phyloP scores from a whole-genome alignment of 2,113 vertebrate genomes.

The Ceuthmochares aereus region DNA sequence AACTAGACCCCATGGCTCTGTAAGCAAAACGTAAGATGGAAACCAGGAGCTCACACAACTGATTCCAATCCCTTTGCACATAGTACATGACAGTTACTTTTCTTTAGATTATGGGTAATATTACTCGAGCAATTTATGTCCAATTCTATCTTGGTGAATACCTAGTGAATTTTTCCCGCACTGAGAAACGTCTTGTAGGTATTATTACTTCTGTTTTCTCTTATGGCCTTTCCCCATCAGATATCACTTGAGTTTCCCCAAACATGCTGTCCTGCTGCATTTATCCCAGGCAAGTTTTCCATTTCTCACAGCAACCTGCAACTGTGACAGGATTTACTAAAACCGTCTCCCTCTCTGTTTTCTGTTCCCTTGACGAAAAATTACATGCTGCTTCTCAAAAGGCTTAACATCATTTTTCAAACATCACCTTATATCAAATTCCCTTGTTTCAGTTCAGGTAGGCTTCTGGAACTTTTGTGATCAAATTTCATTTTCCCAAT shows the following conservation, averaged over 20 bases:
- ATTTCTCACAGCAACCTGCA: neutral
- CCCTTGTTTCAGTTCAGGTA: neutral
- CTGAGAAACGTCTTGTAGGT: neutral
- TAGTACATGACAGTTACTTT: neutral
- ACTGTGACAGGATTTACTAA: neutral
- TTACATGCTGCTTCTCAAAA: neutral
- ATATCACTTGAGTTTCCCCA: neutral
- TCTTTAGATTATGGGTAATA: neutral
- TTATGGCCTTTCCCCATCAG: neutral
- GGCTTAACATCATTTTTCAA: neutral
- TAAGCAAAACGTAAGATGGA: neutral
- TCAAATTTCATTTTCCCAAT: neutral
- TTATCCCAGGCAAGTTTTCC: neutral
- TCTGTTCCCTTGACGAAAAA: neutral
- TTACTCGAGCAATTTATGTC: neutral
- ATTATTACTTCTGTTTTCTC: neutral
- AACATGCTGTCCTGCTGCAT: neutral
- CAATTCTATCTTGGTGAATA: neutral
- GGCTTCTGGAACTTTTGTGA: neutral
- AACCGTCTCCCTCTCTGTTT: neutral
- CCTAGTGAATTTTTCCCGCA: neutral
- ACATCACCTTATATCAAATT: neutral
- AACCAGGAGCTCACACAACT: neutral
- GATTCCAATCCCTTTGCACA: neutral
- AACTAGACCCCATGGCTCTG: neutral